Conservation (phyloP, 2,888 invertebrate species). For the Rapana venosa region DNA sequence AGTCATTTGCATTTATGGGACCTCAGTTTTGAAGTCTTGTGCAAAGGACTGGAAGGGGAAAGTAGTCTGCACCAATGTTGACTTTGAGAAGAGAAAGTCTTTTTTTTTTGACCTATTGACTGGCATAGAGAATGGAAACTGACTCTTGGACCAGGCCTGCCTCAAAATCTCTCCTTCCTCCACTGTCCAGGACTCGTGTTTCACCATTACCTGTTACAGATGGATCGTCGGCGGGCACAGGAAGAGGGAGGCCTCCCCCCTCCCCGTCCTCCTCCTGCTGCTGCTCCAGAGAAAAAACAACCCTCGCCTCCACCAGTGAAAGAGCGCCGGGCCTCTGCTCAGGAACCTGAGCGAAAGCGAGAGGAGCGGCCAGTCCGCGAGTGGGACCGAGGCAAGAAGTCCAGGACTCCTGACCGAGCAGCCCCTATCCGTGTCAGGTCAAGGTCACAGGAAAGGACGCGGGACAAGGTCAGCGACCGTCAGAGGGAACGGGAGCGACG, state of each 20-base stretch:
- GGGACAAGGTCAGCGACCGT: conserved; percentile 56
- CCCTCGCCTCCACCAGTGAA: conserved; percentile 49
- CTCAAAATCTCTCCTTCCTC: too few species aligned
- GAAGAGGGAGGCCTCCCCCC: conserved; percentile 57
- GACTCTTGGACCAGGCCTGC: too few species aligned
- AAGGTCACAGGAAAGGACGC: conserved; percentile 53
- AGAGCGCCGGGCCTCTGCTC: conserved; percentile 32
- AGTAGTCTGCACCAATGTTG: too few species aligned
- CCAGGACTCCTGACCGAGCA: conserved; percentile 59
- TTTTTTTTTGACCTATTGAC: too few species aligned
- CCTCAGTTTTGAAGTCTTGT: too few species aligned
- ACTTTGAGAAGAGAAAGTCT: too few species aligned
- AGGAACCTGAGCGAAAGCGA: conserved; percentile 40
- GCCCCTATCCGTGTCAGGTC: conserved; percentile 70
- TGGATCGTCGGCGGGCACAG: conserved; percentile 49
- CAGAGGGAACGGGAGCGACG: conserved; percentile 54
- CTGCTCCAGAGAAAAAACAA: conserved; percentile 82
- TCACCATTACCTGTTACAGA: not conserved
- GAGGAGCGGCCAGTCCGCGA: conserved; percentile 48
- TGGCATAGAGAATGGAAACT: too few species aligned
- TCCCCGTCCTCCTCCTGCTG: conserved; percentile 88
- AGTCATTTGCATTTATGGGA: too few species aligned
- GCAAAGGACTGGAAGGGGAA: too few species aligned
- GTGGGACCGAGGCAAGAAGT: conserved; percentile 53
- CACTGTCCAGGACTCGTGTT: too few species aligned